These are phyloP conservation scores for rat (Rattus norvegicus) DNA, from an alignment of 2,113 vertebrate species.

Conservation along the genomic window DNA sequence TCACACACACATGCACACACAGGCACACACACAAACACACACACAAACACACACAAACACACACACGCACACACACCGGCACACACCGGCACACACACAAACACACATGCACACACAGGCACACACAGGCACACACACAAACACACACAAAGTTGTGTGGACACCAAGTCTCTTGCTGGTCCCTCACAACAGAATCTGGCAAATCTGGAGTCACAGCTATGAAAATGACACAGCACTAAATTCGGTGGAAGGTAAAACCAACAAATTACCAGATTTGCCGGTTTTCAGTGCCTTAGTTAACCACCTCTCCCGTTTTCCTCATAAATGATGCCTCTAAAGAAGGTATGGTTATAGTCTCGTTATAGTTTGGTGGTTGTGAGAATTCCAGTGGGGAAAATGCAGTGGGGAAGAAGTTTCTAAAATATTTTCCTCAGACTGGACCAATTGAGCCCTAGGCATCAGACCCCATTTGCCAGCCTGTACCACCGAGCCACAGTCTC, in stretches of 20 bases:
- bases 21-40: not conserved
- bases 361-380: not conserved
- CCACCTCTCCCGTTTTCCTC: not conserved
- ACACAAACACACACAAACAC: not conserved
- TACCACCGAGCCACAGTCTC: not conserved
- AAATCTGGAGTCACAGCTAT: not conserved
- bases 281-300: not conserved
- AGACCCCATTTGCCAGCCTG: not conserved
- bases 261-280: not conserved
- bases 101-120: not conserved
- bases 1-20: not conserved
- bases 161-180: not conserved
- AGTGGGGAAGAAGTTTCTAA: not conserved
- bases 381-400: conserved; percentile 25
- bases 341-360: not conserved
- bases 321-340: conserved; percentile 1
- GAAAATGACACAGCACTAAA: not conserved
- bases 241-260: not conserved
- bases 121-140: not conserved
- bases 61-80: not conserved
- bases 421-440: not conserved
- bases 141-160: not conserved
- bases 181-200: not conserved
- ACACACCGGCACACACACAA: not conserved
- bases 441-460: not conserved